Evolutionary conservation across 2,888 invertebrate species (phyloP), one percentile per base, ranked within the genome.

Genomic region (Desoria tigrina): DNA sequence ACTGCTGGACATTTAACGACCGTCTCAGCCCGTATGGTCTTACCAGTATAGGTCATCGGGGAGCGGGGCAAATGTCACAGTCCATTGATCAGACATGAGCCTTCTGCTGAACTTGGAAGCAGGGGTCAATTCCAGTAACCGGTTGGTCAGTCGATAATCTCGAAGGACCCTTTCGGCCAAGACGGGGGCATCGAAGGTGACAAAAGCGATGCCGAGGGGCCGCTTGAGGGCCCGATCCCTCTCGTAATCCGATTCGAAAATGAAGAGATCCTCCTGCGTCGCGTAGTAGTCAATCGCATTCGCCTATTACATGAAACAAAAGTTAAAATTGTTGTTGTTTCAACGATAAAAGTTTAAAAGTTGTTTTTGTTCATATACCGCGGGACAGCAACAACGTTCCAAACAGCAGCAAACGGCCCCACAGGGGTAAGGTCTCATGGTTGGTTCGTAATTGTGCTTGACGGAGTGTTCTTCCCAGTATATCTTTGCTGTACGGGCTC

Each of bases 1-100:
- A n/a, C n/a, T n/a, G n/a, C n/a, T n/a, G n/a, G n/a, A n/a, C n/a
- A n/a, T n/a, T n/a, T n/a, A n/a, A n/a, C n/a, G n/a, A n/a, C n/a
- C n/a, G n/a, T n/a, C n/a, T n/a, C n/a, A n/a, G n/a, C n/a, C n/a
- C n/a, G n/a, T 18, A 2, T 37, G 16, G n/a, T 73, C 78, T 77
- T 77, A 84, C 85, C 96, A 97, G 79, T 92, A 91, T 61, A 97
- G 90, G 80, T 96, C 95, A 42, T 91, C 87, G 0, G 96, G 94
- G 27, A 91, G 88, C 1, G 96, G 95, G 2, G 96, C 95, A 81
- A 91, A 91, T 37, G 85, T 83, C 4, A 95, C 86, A 49, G 86
- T 85, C 95, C 95, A 96, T 54, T 88, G 87, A 83, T 67, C 87
- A 79, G 78, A 86, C 85, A 81, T 80, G 42, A 85, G 78, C 16